phyloP scores from a whole-genome alignment of 2,888 invertebrate species.

The Melieria crassipennis region DNA sequence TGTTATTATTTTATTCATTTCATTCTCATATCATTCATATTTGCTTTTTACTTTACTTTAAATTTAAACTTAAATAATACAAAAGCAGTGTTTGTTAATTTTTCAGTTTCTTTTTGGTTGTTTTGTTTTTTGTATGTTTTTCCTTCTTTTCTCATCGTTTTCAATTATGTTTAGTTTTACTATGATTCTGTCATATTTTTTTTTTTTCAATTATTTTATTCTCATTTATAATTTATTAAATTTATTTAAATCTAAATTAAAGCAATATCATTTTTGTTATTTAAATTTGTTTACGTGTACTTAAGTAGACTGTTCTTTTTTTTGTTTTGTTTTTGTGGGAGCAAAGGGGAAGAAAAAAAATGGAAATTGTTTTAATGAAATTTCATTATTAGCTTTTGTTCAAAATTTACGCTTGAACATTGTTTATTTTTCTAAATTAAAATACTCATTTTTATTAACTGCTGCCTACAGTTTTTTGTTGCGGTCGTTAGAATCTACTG shows the following conservation, averaged over 20 bases:
- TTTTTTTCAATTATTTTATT: slow-evolving; percentile 41
- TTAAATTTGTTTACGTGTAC: background rate
- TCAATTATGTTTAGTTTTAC: slow-evolving; percentile 45
- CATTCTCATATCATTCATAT: slow-evolving; percentile 37
- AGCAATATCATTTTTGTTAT: slow-evolving; percentile 52
- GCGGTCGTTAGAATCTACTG: no score
- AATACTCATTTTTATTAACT: no score
- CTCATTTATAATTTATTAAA: slow-evolving; percentile 42
- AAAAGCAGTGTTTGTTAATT: slow-evolving; percentile 60
- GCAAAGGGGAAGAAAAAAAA: no score
- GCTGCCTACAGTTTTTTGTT: no score
- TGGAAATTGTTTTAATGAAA: no score
- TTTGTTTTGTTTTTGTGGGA: no score
- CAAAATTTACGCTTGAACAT: no score
- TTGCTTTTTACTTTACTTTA: slow-evolving; percentile 45
- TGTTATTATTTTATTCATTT: slow-evolving; percentile 22
- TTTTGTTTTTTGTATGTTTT: slow-evolving; percentile 49
- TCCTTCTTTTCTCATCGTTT: slow-evolving; percentile 39
- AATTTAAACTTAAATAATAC: slow-evolving; percentile 63
- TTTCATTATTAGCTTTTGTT: no score
- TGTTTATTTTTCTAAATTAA: no score
- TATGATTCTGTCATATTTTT: slow-evolving; percentile 46
- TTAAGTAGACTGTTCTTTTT: no score
- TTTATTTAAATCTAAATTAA: slow-evolving; percentile 58
- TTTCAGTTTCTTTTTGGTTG: slow-evolving; percentile 35